phyloP scores from a whole-genome alignment of 2,888 invertebrate species.

The Cremastobaeus sp. region DNA sequence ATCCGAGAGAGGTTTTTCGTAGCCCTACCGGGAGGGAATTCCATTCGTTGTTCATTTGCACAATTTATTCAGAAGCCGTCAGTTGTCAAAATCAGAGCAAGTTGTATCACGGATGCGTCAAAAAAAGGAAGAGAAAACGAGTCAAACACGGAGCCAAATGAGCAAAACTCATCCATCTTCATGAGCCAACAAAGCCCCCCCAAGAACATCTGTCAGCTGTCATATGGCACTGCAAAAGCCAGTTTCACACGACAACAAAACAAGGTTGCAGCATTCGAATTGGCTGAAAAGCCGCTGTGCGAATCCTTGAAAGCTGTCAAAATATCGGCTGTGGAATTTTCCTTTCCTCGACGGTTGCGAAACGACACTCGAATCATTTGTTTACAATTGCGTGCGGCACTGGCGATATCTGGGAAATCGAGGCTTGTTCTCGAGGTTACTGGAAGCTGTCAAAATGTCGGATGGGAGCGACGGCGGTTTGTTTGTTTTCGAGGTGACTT shows the following conservation, averaged over 20 bases:
- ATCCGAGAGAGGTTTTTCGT: too few species aligned
- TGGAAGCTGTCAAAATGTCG: slow-evolving; percentile 18
- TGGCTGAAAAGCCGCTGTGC: too few species aligned
- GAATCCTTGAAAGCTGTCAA: not conserved
- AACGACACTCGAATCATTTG: not conserved
- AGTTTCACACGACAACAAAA: slow-evolving; percentile 19
- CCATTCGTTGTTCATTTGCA: too few species aligned
- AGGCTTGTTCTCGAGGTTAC: not conserved
- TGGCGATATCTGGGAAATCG: not conserved
- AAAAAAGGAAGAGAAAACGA: not conserved
- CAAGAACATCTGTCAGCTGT: slow-evolving; percentile 42
- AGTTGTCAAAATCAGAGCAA: too few species aligned
- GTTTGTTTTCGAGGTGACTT: slow-evolving; percentile 35
- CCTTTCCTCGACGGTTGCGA: too few species aligned
- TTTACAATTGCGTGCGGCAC: not conserved
- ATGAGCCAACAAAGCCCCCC: slow-evolving; percentile 1
- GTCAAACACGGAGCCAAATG: not conserved
- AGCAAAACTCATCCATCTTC: slow-evolving; percentile 1
- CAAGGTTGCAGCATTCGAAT: not conserved
- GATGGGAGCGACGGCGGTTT: slow-evolving; percentile 1
- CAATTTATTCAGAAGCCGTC: too few species aligned
- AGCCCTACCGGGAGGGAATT: too few species aligned
- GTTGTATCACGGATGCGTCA: too few species aligned
- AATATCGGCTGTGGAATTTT: not conserved
- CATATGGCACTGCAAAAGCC: slow-evolving; percentile 48